These are phyloP conservation scores for Sturmia bella DNA, from an alignment of 2,888 invertebrate genomes.

Conservation along the genomic window DNA sequence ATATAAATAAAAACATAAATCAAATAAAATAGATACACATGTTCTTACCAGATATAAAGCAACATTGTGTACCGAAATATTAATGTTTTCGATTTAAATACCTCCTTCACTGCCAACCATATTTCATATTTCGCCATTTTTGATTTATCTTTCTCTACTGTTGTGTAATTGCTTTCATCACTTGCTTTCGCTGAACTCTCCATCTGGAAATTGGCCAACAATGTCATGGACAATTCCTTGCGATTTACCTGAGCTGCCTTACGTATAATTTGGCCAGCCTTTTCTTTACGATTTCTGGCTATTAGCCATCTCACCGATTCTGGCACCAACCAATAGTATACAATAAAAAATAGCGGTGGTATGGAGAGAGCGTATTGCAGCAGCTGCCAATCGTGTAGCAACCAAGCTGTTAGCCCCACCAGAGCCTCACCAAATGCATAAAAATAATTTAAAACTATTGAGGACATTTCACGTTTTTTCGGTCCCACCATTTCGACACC, in stretches of 20 bases:
- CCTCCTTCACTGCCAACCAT: constrained; percentile 81
- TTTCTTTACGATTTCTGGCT: constrained; percentile 83
- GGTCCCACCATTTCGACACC: constrained; percentile 87
- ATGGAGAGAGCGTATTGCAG: constrained; percentile 84
- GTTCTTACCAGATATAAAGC: constrained; percentile 83
- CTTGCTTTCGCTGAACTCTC: constrained; percentile 5
- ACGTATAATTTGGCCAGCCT: constrained; percentile 83
- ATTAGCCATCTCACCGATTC: constrained; percentile 87
- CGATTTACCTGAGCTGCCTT: constrained; percentile 84
- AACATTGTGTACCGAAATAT: constrained; percentile 82
- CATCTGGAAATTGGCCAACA: constrained; percentile 81
- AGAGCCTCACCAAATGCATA: constrained; percentile 86
- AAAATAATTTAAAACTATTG: constrained; percentile 85
- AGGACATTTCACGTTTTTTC: constrained; percentile 84
- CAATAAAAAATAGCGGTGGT: constrained; percentile 84
- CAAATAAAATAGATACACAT: background rate
- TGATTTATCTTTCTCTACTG: background rate
- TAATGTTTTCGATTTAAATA: constrained; percentile 82
- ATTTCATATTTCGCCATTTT: constrained; percentile 76
- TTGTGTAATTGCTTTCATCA: background rate
- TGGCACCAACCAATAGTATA: constrained; percentile 85
- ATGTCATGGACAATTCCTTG: constrained; percentile 81
- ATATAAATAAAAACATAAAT: background rate
- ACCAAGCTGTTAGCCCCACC: constrained; percentile 84
- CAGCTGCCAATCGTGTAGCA: constrained; percentile 84